Conservation (phyloP, 2,888 invertebrate species). For the Watsonalla cultraria region DNA sequence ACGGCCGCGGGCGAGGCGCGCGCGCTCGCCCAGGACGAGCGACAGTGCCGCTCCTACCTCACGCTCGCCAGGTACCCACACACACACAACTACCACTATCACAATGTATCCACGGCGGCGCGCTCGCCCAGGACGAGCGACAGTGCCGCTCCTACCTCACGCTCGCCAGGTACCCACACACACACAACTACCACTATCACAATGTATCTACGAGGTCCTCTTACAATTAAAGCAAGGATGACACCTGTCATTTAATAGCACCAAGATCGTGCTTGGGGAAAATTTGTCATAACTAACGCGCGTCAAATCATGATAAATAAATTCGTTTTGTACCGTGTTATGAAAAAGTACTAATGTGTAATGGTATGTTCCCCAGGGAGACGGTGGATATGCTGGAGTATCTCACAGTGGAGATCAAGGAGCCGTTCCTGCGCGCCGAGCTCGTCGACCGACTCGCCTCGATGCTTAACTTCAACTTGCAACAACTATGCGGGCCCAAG, state of each 20-base stretch:
- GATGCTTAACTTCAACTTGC: conserved; percentile 98
- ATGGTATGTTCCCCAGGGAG: conserved; percentile 78
- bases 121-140: conserved; percentile 89
- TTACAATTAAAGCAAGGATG: too few relatives aligned
- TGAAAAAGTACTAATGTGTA: not conserved
- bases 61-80: conserved; percentile 89
- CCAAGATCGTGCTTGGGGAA: too few relatives aligned
- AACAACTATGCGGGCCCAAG: conserved; percentile 97
- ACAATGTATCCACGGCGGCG: conserved; percentile 81
- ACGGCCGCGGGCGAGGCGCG: conserved; percentile 84
- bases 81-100: conserved; percentile 22
- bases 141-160: conserved; percentile 95
- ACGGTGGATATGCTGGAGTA: conserved; percentile 99
- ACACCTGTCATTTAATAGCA: too few relatives aligned
- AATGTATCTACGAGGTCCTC: too few relatives aligned
- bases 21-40: conserved; percentile 90
- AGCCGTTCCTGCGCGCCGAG: conserved; percentile 96
- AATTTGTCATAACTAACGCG: too few relatives aligned
- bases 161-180: conserved; percentile 85
- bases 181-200: conserved; percentile 17
- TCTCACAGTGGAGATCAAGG: conserved; percentile 94
- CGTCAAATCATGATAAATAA: not conserved
- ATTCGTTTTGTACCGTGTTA: not conserved
- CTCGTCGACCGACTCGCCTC: conserved; percentile 96
- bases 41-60: conserved; percentile 93